Base-by-base conservation (phyloP, 2,797 vertebrate species). In the Corythornis leucogaster region DNA sequence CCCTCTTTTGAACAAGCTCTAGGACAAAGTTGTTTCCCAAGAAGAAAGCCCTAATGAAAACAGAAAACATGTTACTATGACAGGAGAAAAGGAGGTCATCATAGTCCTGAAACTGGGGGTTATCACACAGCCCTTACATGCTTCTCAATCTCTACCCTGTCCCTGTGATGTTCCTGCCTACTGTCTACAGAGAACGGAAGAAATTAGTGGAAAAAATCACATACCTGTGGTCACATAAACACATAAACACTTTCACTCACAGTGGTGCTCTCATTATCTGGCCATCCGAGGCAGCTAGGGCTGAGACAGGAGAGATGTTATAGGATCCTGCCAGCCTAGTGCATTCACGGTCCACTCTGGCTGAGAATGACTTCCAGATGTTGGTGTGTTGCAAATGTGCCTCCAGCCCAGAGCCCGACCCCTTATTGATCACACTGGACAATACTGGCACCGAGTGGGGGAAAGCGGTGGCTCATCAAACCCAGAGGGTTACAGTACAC, bases 361-460 rank as follows among this genome's bases (percentile, higher is more conserved):
- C 89, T 3, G 14, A 73, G 94, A 98, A 98, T 98, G 97, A 98
- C 96, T 98, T 98, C 98, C 98, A 99, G 98, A 99, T 99, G 98
- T 98, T 94, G 90, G 91, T 96, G 97, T 38, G 16, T 69, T 98
- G 96, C 6, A 24, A 96, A 67, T 55, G 67, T 19, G 38, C 80
- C 95, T 96, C 59, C 33, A 87, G 50, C 63, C 95, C 85, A 48
- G 30, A 92, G 89, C 59, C 89, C 30, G 28, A 40, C 46, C 68
- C 68, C 74, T 94, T 91, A 91, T 64, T 38, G 11, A 93, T 96
- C 96, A 91, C 46, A 9, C 45, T 73, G 92, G 93, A 93, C 82
- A 94, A 61, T 33, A 45, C 46, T 75, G 85, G 79, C 90, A 81
- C 78, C 0, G 19, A 87, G 43, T 0, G 2, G 74, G 78, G 45